Conservation (phyloP, 2,888 invertebrate genomes). For the Spilarctia lutea region DNA sequence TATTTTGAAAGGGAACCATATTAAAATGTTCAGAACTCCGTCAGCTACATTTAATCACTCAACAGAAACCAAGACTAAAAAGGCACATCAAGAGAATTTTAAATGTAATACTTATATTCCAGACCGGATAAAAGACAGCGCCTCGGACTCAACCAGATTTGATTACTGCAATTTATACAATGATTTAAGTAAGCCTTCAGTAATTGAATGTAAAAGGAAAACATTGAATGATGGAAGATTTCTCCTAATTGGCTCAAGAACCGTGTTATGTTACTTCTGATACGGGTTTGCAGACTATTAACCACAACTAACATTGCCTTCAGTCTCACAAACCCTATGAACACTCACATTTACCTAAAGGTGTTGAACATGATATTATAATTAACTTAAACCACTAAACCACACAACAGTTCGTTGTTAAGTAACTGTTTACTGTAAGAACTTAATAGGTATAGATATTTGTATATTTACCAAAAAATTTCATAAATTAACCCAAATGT, state of each 20-base stretch:
- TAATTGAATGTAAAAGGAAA: background rate
- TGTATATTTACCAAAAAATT: no score
- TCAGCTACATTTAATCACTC: background rate
- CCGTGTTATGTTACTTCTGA: background rate
- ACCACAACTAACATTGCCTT: background rate
- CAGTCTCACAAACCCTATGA: background rate
- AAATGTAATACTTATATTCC: background rate
- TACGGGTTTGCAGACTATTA: background rate
- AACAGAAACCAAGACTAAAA: background rate
- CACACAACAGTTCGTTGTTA: background rate
- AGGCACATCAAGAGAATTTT: background rate
- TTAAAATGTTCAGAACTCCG: background rate
- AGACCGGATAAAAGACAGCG: background rate
- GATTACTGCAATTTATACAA: constrained; percentile 2
- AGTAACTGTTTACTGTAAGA: background rate
- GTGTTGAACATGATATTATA: constrained; percentile 3
- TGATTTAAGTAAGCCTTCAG: background rate
- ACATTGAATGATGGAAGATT: background rate
- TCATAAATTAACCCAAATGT: background rate
- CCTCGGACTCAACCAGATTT: background rate
- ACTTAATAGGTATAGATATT: background rate
- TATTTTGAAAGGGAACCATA: background rate
- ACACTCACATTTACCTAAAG: background rate
- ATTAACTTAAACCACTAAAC: constrained; percentile 3
- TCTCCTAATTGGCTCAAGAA: background rate